Base-by-base conservation (phyloP, 23 tunicate genomes). In the Trididemnum miniatum region DNA sequence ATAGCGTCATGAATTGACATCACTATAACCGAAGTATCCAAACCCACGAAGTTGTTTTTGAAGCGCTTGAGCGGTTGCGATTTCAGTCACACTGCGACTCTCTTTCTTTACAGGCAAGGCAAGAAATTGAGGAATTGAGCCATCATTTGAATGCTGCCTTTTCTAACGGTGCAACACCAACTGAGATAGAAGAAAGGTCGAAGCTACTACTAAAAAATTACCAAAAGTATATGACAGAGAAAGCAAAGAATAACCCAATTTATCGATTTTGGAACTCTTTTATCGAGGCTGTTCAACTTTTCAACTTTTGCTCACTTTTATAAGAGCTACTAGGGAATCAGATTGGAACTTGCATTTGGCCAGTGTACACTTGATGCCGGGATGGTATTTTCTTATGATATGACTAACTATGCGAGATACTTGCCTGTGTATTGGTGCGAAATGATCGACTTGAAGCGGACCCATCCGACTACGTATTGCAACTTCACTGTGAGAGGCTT, bases 391-490 rank as follows among this genome's bases (percentile, higher is more conserved):
- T 5, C 67, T 18, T 24, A 62, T 62, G 67, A 62, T 24, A 24
- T 62, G 25, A 62, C 29, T 22, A 24, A 62, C 29, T 62, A 62
- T 62, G 67, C 28, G 5, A 62, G 67, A 62, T 62, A 62, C 29
- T 62, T 62, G 67, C 67, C 67, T 3, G 67, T 62, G 67, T 62
- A 62, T 62, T 18, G 67, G 29, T 62, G 26, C 29, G 26, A 44
- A 44, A 62, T 62, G 67, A 62, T 5, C 26, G n/a, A 62, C 29
- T 24, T n/a, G 26, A 22, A 62, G n/a, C 67, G 26, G n/a, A 62
- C 29, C 29, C 29, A 62, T n/a, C 26, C 26, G n/a, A 62, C 67
- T 12, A 62, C 29, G 23, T 24, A 62, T n/a, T 5, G n/a, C 67
- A 62, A 62, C 67, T 24, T 20, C 67, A 20, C 26, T 24, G 67